Evolutionary conservation across 2,888 invertebrate species (phyloP).

Genomic region (Falcaria lacertinaria): DNA sequence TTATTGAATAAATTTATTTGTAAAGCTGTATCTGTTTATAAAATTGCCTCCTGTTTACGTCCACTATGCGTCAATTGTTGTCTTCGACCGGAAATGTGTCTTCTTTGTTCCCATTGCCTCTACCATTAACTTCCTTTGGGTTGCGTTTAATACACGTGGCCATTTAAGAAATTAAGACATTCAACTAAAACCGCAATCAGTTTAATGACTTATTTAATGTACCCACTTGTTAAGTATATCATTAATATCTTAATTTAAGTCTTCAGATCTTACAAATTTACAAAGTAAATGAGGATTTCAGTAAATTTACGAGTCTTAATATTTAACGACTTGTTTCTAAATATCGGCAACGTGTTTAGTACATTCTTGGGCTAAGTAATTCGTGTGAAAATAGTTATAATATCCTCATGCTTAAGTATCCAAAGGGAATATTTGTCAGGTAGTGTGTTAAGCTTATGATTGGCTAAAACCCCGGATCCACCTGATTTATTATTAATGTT

Average conservation of each 20-base stretch:
- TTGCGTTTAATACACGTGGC: slow-evolving; percentile 18
- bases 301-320: background rate
- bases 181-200: background rate
- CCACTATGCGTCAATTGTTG: slow-evolving; percentile 47
- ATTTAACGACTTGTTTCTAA: background rate
- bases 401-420: no score
- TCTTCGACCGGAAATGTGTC: slow-evolving; percentile 34
- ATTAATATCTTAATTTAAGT: background rate
- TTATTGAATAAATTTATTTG: slow-evolving; percentile 41
- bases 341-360: slow-evolving; percentile 3
- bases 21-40: slow-evolving; percentile 42
- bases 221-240: background rate
- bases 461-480: no score
- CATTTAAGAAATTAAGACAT: background rate
- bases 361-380: no score
- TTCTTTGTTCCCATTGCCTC: slow-evolving; percentile 32
- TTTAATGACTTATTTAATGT: background rate
- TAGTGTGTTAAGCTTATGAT: no score
- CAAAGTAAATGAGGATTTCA: background rate
- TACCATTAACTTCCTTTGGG: slow-evolving; percentile 33
- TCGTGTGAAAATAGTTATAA: no score
- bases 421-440: no score
- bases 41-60: slow-evolving; percentile 33
- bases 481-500: no score
- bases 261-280: background rate